These are phyloP conservation scores for Telmatherina bonti DNA, from an alignment of 2,797 vertebrate species.

Conservation along the genomic window DNA sequence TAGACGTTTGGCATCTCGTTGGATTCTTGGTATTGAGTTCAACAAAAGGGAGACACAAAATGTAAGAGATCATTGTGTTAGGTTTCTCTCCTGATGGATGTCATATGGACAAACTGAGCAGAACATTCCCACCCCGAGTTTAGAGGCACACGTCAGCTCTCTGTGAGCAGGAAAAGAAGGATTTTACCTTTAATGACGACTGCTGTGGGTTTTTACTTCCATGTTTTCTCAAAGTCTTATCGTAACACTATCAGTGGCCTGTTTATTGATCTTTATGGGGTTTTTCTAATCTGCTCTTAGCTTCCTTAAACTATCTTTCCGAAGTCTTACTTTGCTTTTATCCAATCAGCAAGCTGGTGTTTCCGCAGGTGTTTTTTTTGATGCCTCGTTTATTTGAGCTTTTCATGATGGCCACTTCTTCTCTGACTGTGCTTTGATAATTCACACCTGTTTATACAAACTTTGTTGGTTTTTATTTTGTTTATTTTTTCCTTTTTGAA, in stretches of 20 bases:
- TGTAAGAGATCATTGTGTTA: not conserved
- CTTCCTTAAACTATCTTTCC: slow-evolving; percentile 35
- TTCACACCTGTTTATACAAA: not conserved
- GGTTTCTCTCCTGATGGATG: slow-evolving; percentile 7
- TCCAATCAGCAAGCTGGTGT: not conserved
- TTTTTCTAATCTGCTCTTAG: slow-evolving; percentile 39
- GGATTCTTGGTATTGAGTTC: slow-evolving; percentile 3
- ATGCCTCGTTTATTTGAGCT: slow-evolving; percentile 21
- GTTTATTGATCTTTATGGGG: not conserved
- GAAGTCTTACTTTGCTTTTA: slow-evolving; percentile 58
- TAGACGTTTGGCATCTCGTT: not conserved
- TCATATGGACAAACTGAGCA: slow-evolving; percentile 34
- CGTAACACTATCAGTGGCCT: slow-evolving; percentile 5
- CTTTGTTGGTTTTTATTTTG: not conserved
- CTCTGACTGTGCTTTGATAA: slow-evolving; percentile 17
- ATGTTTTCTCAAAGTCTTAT: slow-evolving; percentile 55
- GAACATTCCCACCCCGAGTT: slow-evolving; percentile 60
- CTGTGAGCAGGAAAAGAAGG: slow-evolving; percentile 17
- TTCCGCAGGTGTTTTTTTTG: not conserved
- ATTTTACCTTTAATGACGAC: not conserved
- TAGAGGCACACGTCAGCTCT: not conserved
- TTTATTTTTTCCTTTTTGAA: not conserved
- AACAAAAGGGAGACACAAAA: slow-evolving; percentile 12
- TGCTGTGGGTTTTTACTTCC: slow-evolving; percentile 16
- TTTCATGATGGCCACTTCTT: slow-evolving; percentile 10